Evolutionary conservation across 2,113 vertebrate genomes (phyloP), one percentile per base, ranked within the genome.

Genomic region (Epinephelus cyanopodus): DNA sequence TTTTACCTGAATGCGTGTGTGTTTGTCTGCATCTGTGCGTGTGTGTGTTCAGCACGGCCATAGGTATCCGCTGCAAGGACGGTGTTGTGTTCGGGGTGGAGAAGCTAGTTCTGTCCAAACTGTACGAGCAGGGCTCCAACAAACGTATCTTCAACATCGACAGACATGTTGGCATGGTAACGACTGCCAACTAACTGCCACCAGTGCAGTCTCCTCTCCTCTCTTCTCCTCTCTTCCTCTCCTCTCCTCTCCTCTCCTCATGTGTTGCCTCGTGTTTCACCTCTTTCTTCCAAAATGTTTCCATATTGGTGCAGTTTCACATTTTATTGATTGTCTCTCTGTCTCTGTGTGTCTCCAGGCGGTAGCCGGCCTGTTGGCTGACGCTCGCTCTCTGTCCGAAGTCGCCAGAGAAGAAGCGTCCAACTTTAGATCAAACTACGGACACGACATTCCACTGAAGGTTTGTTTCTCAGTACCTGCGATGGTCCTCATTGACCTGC

Each of bases 81-180:
- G 98, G 98, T 0, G 96, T 99, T 11, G 98, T 99, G 86, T 99
- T 99, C 79, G 98, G 97, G 33, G 98, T 99, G 89, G 98, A 99
- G 90, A 99, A 99, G 90, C 92, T 99, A 15, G 97, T 99, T 52
- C 95, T 99, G 89, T 99, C 98, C 82, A 99, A 99, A 95, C 96
- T 99, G n/a, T 99, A 99, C 0, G 98, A 99, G 84, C 93, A 99
- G 82, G 98, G 98, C 3, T 98, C 98, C 87, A 99, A 99, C 87
- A 99, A 99, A 92, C 97, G 98, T 27, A 98, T 99, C 94, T 99
- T 99, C 89, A 99, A 99, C 88, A 97, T 99, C 0, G 98, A 99
- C 92, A 95, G 96, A 45, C 98, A 99, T 1, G 97, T 99, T 6
- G 98, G 98, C 89, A 99, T 99, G 98, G 98, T 99, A 94, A 96